Evolutionary conservation across 2,888 invertebrate species (phyloP).

Genomic region (Eristalinus sepulchralis): DNA sequence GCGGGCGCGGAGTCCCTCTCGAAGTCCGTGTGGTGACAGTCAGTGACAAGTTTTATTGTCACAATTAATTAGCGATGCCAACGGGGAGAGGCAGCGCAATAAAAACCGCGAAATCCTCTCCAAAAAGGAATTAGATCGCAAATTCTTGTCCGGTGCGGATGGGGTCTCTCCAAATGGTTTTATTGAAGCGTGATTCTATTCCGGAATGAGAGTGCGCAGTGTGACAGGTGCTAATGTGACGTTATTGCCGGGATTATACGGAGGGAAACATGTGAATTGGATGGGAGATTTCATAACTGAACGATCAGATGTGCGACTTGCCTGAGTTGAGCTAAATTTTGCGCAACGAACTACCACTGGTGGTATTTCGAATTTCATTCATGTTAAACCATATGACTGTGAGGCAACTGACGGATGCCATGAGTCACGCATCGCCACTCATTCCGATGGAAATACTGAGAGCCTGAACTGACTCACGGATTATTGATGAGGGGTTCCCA

Average conservation of each 20-base stretch:
- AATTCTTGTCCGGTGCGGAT: not conserved
- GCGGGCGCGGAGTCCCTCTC: slow-evolving; percentile 4
- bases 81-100: slow-evolving; percentile 2
- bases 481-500: not conserved
- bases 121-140: slow-evolving; percentile 32
- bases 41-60: slow-evolving; percentile 51
- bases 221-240: slow-evolving; percentile 61
- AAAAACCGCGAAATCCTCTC: slow-evolving; percentile 12
- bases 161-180: slow-evolving; percentile 41
- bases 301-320: not conserved
- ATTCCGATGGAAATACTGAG: not conserved
- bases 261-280: slow-evolving; percentile 2
- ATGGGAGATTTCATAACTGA: slow-evolving; percentile 19
- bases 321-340: not conserved
- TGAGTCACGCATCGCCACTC: not conserved
- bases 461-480: not conserved
- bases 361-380: not conserved
- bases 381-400: not conserved
- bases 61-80: slow-evolving; percentile 52
- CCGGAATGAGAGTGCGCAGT: slow-evolving; percentile 29
- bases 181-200: slow-evolving; percentile 60
- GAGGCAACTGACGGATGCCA: not conserved
- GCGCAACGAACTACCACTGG: not conserved
- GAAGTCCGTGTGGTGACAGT: slow-evolving; percentile 36
- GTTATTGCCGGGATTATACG: slow-evolving; percentile 11